A percentile compares a stretch with the other conserved stretches of the same genome.
Evolutionary conservation across 2,113 vertebrate species (phyloP).

Genomic region (Leptosomus discolor): DNA sequence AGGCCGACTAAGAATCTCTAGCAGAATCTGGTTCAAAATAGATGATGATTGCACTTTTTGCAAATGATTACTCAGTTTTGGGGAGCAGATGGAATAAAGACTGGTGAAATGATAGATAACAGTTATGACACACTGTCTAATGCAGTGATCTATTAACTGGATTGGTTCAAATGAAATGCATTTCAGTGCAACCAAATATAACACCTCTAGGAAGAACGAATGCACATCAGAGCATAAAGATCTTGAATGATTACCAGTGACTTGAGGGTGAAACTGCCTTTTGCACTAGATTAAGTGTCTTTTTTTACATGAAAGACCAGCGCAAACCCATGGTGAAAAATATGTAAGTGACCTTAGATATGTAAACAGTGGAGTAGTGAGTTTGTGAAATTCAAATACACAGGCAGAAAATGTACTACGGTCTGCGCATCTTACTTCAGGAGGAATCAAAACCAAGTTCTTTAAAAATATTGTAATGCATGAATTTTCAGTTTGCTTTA

Average conservation of each 20-base stretch:
- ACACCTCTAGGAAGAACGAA: neutral
- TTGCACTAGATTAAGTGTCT: neutral
- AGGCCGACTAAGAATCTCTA: neutral
- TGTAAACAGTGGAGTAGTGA: neutral
- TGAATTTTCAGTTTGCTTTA: neutral
- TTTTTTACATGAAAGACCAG: rapidly evolving
- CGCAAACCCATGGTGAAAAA: neutral
- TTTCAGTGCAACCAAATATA: neutral
- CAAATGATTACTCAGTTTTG: neutral
- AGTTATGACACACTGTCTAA: neutral
- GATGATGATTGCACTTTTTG: neutral
- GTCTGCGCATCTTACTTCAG: neutral
- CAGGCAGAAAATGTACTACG: neutral
- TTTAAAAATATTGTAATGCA: neutral
- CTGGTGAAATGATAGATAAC: neutral
- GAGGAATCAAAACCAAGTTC: neutral
- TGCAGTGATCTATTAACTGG: neutral
- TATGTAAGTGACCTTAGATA: neutral
- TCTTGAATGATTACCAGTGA: neutral
- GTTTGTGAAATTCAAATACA: neutral
- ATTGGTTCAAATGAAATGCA: neutral
- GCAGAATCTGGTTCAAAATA: neutral
- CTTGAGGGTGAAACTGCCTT: neutral
- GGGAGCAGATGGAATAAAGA: neutral
- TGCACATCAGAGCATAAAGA: neutral